These are phyloP conservation scores for Eurytemora carolleeae DNA, from an alignment of 1,140 invertebrate genomes.

Conservation along the genomic window DNA sequence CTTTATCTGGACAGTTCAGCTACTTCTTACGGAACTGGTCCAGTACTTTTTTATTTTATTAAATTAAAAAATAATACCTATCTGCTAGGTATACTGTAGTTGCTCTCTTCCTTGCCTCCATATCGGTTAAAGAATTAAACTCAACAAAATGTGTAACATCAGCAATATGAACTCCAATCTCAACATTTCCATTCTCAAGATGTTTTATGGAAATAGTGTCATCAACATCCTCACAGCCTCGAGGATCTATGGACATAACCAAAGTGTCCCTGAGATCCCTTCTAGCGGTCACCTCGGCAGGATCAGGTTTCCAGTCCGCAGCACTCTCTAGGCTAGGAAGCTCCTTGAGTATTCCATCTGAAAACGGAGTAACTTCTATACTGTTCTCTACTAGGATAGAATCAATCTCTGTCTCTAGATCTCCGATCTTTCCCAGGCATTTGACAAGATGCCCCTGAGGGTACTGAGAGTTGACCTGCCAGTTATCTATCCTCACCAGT, in stretches of 20 bases:
- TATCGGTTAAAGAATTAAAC: constrained; percentile 25
- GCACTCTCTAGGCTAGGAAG: constrained; percentile 22
- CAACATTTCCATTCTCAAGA: constrained; percentile 22
- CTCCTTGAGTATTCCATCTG: constrained; percentile 20
- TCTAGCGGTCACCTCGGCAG: constrained; percentile 20
- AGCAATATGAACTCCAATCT: constrained; percentile 33
- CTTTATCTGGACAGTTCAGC: no score
- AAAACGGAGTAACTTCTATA: constrained; percentile 15
- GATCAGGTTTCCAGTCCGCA: constrained; percentile 21
- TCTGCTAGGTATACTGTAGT: constrained; percentile 31
- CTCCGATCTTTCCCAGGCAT: constrained; percentile 27
- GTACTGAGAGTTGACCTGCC: constrained; percentile 28
- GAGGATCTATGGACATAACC: constrained; percentile 32
- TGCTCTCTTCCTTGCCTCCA: constrained; percentile 25
- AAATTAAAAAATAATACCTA: no score
- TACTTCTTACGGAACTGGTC: no score
- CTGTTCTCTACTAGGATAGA: constrained; percentile 21
- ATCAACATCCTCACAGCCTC: constrained; percentile 31
- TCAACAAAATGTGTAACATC: constrained; percentile 31
- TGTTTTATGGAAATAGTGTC: constrained; percentile 28
- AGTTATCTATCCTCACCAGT: constrained; percentile 29
- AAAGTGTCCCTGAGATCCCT: constrained; percentile 26
- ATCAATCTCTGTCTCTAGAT: constrained; percentile 21
- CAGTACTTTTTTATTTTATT: no score
- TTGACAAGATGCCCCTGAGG: constrained; percentile 31